Evolutionary conservation across 1,140 invertebrate genomes (phyloP), one percentile per base, ranked within the genome.

Genomic region (Cotesia vestalis): DNA sequence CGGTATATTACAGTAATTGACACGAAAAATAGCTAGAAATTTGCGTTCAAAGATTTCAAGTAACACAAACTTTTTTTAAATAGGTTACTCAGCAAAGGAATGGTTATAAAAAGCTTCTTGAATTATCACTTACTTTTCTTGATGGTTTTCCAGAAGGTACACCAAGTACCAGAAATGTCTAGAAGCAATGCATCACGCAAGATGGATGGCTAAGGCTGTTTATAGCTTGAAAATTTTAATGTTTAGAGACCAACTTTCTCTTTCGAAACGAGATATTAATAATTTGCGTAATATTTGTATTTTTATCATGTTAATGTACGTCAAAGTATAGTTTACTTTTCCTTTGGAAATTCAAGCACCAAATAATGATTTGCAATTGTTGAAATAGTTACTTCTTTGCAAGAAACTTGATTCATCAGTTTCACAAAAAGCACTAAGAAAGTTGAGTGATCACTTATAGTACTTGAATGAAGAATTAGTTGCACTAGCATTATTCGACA

Each of bases 171-270:
- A 17, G 17, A 17, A 17, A 17, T 17, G 17, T 17, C 17, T 1
- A 17, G 0, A 17, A 17, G 17, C 17, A 17, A 17, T 17, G 17
- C 17, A 17, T 17, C 17, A 17, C 17, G 17, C 1, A 17, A 17
- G 17, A 17, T 17, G 17, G 17, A 17, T 17, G 17, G 17, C 17
- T 17, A 17, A 17, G 1, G 17, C 17, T 17, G 17, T 17, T 17
- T 17, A 75, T 73, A 74, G 35, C 71, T 20, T 76, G 20, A 73
- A 76, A 51, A 74, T 77, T n/a, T 80, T 72, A 11, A 34, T 79
- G 51, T 79, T 81, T 67, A 59, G 69, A 64, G 52, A 66, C 11
- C 59, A 75, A 63, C 80, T 80, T 60, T 40, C 73, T 17, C 57
- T 78, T 36, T 73, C 75, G 34, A 34, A 40, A 40, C 53, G 27